These are phyloP conservation scores for Coregonus clupeaformis DNA, from an alignment of 2,113 vertebrate species.

Conservation along the genomic window DNA sequence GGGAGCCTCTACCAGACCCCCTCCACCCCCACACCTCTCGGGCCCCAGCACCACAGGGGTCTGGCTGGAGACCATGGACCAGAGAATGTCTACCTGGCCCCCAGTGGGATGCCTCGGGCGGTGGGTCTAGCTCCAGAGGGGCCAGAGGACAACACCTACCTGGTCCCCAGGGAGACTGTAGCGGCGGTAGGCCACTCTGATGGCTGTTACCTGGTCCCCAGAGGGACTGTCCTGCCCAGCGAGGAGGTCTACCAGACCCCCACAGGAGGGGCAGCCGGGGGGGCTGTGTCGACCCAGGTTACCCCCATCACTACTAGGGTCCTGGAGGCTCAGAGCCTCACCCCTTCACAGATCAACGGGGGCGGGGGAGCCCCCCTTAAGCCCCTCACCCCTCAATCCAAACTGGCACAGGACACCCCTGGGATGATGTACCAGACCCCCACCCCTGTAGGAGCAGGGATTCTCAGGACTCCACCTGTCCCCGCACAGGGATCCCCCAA, in stretches of 20 bases:
- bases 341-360: slow-evolving; percentile 31
- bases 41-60: slow-evolving; percentile 46
- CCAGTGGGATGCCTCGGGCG: slow-evolving; percentile 55
- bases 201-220: slow-evolving; percentile 74
- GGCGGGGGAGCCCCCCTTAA: slow-evolving; percentile 21
- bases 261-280: slow-evolving; percentile 47
- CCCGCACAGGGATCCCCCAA: slow-evolving; percentile 53
- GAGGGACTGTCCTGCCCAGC: slow-evolving; percentile 60
- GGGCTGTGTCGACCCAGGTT: neutral
- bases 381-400: slow-evolving; percentile 39
- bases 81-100: slow-evolving; percentile 72
- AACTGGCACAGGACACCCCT: slow-evolving; percentile 57
- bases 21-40: slow-evolving; percentile 42
- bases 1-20: slow-evolving; percentile 69
- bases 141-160: slow-evolving; percentile 62
- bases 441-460: slow-evolving; percentile 49
- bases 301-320: slow-evolving; percentile 7
- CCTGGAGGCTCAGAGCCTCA: neutral
- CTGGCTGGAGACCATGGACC: slow-evolving; percentile 31
- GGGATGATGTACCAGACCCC: slow-evolving; percentile 72
- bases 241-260: slow-evolving; percentile 79
- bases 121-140: slow-evolving; percentile 33
- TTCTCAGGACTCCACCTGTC: slow-evolving; percentile 51
- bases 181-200: slow-evolving; percentile 48
- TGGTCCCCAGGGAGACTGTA: slow-evolving; percentile 62